phyloP scores from a whole-genome alignment of 2,797 vertebrate species.

The Denticeps clupeoides region DNA sequence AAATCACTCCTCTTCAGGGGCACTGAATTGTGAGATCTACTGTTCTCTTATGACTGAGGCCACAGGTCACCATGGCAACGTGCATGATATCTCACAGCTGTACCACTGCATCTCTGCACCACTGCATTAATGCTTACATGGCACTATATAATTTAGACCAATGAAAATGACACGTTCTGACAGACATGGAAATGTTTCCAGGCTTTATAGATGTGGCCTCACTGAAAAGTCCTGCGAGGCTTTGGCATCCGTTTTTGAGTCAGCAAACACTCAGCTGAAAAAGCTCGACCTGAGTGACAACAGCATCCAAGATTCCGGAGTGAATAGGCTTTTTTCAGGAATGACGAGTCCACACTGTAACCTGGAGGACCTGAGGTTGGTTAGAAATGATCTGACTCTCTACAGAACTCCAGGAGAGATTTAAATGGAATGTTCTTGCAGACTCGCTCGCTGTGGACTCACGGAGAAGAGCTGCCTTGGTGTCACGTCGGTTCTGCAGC shows the following conservation, averaged over 20 bases:
- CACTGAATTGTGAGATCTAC: too few relatives aligned
- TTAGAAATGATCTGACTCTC: neutral
- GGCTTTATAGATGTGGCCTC: neutral
- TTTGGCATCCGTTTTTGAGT: neutral
- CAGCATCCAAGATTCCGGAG: neutral
- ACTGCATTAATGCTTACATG: too few relatives aligned
- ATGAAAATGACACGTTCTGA: too few relatives aligned
- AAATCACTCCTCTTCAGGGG: too few relatives aligned
- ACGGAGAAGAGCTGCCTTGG: slow-evolving; percentile 22
- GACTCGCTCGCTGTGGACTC: slow-evolving; percentile 21
- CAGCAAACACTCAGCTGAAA: neutral
- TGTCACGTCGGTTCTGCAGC: slow-evolving; percentile 3
- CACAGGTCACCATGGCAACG: too few relatives aligned
- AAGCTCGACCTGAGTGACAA: neutral
- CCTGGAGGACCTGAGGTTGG: neutral
- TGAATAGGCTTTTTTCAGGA: neutral
- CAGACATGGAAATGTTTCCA: too few relatives aligned
- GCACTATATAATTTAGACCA: too few relatives aligned
- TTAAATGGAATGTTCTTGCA: slow-evolving; percentile 8
- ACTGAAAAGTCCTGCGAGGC: neutral
- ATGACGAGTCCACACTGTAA: neutral
- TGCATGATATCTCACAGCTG: too few relatives aligned
- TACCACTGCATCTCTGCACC: too few relatives aligned
- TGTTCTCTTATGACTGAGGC: too few relatives aligned
- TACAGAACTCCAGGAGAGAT: too few relatives aligned